phyloP scores from a whole-genome alignment of 2,888 invertebrate species.

The Phaedon cochleariae region DNA sequence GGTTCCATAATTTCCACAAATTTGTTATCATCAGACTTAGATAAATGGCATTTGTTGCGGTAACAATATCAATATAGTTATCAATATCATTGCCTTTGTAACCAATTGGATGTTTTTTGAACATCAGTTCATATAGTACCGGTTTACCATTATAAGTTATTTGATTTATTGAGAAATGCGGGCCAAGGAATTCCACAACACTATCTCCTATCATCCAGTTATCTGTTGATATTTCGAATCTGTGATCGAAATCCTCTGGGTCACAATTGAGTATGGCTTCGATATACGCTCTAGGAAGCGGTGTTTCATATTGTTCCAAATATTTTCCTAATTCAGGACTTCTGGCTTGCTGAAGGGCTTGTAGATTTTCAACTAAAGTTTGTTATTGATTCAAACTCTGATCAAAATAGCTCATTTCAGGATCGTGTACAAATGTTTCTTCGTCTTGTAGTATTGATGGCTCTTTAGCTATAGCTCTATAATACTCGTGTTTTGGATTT shows the following conservation, averaged over 20 bases:
- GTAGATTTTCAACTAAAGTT: background rate
- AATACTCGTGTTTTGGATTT: background rate
- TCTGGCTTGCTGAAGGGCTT: background rate
- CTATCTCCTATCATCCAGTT: background rate
- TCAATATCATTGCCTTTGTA: too few relatives aligned
- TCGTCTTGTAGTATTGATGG: background rate
- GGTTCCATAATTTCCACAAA: too few relatives aligned
- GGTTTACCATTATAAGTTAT: too few relatives aligned
- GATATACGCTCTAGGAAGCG: too few relatives aligned
- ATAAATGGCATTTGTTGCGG: too few relatives aligned
- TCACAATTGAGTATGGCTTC: too few relatives aligned
- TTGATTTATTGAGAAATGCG: conserved; percentile 4
- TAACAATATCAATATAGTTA: too few relatives aligned
- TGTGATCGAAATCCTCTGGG: too few relatives aligned
- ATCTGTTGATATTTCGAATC: background rate
- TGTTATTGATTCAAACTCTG: background rate
- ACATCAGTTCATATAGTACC: too few relatives aligned
- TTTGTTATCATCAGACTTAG: too few relatives aligned
- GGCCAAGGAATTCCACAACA: background rate
- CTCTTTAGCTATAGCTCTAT: background rate
- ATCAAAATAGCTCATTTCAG: background rate
- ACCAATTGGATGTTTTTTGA: too few relatives aligned
- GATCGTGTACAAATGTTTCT: background rate
- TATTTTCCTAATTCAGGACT: background rate
- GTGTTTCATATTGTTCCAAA: background rate